Percentiles rank a stretch among this genome's conserved stretches.
These are phyloP conservation scores for Heptranchias perlo DNA, from an alignment of 2,113 vertebrate genomes.

Conservation along the genomic window DNA sequence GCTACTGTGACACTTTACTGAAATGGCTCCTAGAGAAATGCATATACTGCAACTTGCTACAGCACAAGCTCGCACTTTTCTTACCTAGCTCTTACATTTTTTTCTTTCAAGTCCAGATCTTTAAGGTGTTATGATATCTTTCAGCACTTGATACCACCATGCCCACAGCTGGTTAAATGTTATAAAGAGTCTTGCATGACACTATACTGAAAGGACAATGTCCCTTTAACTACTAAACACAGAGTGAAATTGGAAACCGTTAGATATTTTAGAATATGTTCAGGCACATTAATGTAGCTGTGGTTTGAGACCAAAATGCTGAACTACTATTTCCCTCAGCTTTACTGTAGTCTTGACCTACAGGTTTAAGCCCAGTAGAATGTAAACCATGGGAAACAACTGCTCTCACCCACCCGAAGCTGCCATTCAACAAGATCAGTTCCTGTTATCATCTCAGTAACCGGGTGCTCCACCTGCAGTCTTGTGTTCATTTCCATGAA, in stretches of 20 bases:
- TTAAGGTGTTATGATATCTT: neutral
- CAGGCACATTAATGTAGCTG: neutral
- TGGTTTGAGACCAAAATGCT: slow-evolving; percentile 9
- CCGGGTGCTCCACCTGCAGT: slow-evolving; percentile 91
- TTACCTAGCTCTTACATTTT: neutral
- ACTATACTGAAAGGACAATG: neutral
- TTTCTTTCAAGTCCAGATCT: neutral
- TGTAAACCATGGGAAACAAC: neutral
- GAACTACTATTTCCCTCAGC: neutral
- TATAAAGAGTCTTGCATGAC: neutral
- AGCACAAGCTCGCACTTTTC: neutral
- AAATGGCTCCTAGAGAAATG: neutral
- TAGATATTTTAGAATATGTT: neutral
- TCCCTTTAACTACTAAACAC: neutral
- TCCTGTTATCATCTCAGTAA: slow-evolving; percentile 95
- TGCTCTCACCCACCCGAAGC: slow-evolving; percentile 67
- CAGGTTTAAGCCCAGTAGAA: neutral
- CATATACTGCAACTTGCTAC: neutral
- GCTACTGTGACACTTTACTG: neutral
- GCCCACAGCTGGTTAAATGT: neutral
- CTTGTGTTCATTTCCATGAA: slow-evolving; percentile 99
- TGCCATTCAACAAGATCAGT: slow-evolving; percentile 98
- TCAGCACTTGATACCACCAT: neutral
- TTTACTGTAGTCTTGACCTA: neutral
- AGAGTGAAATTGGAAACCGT: neutral